Conservation (phyloP, 2,113 vertebrate species). For the Stigmatopora argus region DNA sequence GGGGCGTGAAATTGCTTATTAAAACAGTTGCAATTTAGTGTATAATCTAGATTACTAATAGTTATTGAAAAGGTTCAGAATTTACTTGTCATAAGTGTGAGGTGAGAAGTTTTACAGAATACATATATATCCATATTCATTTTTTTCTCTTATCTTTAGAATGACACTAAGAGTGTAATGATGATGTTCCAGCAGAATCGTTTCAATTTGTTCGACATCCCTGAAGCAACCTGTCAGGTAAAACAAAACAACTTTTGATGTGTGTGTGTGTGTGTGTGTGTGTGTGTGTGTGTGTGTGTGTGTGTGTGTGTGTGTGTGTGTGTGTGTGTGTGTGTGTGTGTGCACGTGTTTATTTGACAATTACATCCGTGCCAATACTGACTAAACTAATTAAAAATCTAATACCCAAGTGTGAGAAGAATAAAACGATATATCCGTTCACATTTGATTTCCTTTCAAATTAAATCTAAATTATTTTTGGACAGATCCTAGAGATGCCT, state of each 20-base stretch:
- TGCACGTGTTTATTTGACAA: background rate
- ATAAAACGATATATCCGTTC: background rate
- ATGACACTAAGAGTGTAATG: constrained; percentile 76
- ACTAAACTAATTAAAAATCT: background rate
- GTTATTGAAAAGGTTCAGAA: background rate
- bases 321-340: too few relatives aligned
- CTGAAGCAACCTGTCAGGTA: constrained; percentile 65
- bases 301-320: too few relatives aligned
- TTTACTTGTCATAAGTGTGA: too few relatives aligned
- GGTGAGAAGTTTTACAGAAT: background rate
- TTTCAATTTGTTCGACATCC: constrained; percentile 70
- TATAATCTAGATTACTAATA: too few relatives aligned
- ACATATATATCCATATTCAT: background rate
- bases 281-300: too few relatives aligned
- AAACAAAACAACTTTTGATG: background rate
- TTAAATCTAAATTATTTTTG: background rate
- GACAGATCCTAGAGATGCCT: constrained; percentile 78
- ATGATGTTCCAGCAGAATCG: constrained; percentile 80
- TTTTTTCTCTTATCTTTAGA: constrained; percentile 72
- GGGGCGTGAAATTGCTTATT: too few relatives aligned
- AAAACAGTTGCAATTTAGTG: too few relatives aligned
- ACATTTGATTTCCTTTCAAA: background rate
- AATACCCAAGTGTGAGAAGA: background rate
- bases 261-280: too few relatives aligned
- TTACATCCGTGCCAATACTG: background rate